Evolutionary conservation across 2,888 invertebrate genomes (phyloP).

Genomic region (Clanis bilineata): DNA sequence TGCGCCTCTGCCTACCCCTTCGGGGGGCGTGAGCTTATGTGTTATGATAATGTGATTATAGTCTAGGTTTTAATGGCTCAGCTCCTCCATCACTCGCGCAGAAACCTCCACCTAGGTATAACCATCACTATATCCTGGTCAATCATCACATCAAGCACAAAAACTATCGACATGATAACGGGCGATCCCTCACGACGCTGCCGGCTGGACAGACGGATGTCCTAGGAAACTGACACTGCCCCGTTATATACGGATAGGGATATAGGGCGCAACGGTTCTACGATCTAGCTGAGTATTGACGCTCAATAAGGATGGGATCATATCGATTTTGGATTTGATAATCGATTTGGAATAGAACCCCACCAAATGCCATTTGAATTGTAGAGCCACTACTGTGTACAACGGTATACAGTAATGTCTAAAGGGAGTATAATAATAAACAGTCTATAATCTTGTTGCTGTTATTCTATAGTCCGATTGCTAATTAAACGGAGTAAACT

Average conservation of each 20-base stretch:
- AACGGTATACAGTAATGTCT: not conserved
- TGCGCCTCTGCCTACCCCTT: no score
- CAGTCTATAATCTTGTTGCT: not conserved
- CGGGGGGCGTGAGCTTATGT: no score
- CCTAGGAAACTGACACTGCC: constrained; percentile 37
- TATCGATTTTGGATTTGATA: not conserved
- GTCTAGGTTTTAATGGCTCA: no score
- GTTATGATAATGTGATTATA: no score
- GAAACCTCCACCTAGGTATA: no score
- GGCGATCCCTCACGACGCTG: constrained; percentile 18
- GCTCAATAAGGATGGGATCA: constrained; percentile 2
- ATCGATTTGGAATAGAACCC: not conserved
- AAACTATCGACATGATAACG: constrained; percentile 13
- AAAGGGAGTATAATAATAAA: no score
- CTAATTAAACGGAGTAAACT: no score
- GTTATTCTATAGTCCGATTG: no score
- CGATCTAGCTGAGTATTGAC: constrained; percentile 28
- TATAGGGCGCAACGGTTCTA: constrained; percentile 54
- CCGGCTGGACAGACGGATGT: constrained; percentile 51
- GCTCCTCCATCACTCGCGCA: no score
- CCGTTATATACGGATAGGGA: constrained; percentile 55
- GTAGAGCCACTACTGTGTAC: no score
- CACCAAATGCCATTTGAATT: no score
- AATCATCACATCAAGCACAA: constrained; percentile 2
- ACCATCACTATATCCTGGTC: not conserved